phyloP scores from a whole-genome alignment of 2,113 vertebrate species.

The Verasper variegatus region DNA sequence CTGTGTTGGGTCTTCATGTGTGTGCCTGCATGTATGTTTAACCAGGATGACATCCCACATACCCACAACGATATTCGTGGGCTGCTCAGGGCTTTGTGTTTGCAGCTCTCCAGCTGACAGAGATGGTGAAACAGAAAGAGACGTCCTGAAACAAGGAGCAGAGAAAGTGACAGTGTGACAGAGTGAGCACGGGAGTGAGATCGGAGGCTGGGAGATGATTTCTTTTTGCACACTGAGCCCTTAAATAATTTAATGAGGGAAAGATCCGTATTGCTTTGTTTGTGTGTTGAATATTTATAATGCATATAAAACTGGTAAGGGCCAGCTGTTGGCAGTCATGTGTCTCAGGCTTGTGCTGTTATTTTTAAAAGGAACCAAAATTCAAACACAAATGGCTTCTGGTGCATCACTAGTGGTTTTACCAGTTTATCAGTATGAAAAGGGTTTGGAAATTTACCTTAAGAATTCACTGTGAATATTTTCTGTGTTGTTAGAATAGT shows the following conservation, averaged over 20 bases:
- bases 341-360: constrained; percentile 27
- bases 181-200: constrained; percentile 24
- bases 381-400: constrained; percentile 20
- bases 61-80: not conserved
- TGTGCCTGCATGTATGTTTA: not conserved
- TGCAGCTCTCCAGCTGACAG: not conserved
- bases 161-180: constrained; percentile 11
- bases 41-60: constrained; percentile 4
- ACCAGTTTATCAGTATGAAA: not conserved
- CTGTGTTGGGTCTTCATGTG: not conserved
- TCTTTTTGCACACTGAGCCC: constrained; percentile 59
- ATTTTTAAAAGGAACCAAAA: constrained; percentile 32
- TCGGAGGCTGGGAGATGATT: constrained; percentile 60
- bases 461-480: not conserved
- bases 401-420: not conserved
- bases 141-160: constrained; percentile 4
- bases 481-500: constrained; percentile 20
- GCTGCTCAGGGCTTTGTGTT: constrained; percentile 12
- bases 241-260: constrained; percentile 76
- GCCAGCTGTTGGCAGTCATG: constrained; percentile 64
- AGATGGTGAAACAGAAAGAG: constrained; percentile 3
- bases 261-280: constrained; percentile 67
- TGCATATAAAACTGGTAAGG: constrained; percentile 72
- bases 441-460: constrained; percentile 1
- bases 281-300: constrained; percentile 76